Evolutionary conservation across 2,113 vertebrate species (phyloP), one percentile per base, ranked within the genome.

Genomic region (Coptodon rendalli): DNA sequence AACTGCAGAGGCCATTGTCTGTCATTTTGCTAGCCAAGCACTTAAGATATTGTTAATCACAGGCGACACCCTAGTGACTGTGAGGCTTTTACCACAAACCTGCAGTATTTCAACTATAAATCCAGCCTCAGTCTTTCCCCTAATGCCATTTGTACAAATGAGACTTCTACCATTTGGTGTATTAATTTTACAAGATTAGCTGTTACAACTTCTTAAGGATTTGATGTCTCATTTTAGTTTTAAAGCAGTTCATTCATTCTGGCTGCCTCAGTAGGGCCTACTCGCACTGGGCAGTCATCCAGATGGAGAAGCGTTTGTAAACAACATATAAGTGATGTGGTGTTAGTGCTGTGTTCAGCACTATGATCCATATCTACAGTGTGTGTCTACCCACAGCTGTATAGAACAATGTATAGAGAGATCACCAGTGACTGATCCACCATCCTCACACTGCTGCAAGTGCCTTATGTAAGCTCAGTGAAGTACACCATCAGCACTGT

Each of bases 401-500:
- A 81, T 56, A 84, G 27, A 57, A 79, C 38, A 68, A 63, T 80
- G 40, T 81, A 85, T 56, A 50, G 57, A 79, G 22, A 76, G 53
- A 82, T 63, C 56, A 84, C 90, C 81, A 59, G 24, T 89, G 78
- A 83, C 86, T 79, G 89, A 81, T 82, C 73, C 4, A 13, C 89
- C 86, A 83, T 54, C 43, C 81, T 19, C 10, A 19, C 80, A 48
- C 85, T 91, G 89, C 94, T 91, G 92, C 93, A 92, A 92, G 89
- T 90, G 80, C 80, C 84, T 96, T 93, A 95, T 88, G 79, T 89
- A 95, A 95, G 87, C 83, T 68, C 57, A 63, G 82, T 88, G 87
- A 94, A 92, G 82, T 83, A 89, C 84, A 84, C 83, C 76, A 92
- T 92, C 91, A 93, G 91, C 89, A 91, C 84, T 91, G 87, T 93